A percentile compares a stretch with the other conserved stretches of the same genome.
These are phyloP conservation scores for Deilephila elpenor DNA, from an alignment of 2,888 invertebrate genomes.

Conservation along the genomic window DNA sequence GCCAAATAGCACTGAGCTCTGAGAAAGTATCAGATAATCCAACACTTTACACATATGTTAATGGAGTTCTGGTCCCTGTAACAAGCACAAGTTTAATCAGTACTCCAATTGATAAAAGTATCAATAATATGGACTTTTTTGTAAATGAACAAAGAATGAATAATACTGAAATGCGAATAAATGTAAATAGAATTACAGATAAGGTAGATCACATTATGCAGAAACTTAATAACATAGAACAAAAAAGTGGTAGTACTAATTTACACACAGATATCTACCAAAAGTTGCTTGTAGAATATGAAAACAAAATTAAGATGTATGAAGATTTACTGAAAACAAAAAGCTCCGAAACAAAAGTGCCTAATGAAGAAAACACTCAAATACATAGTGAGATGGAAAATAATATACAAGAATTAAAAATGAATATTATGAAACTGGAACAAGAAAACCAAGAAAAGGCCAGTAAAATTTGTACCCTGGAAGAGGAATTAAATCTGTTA, in stretches of 20 bases:
- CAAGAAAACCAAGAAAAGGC: conserved; percentile 51
- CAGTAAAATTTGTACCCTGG: conserved; percentile 50
- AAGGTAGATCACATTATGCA: conserved; percentile 67
- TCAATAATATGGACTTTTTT: conserved; percentile 59
- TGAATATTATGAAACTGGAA: conserved; percentile 50
- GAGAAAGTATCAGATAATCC: conserved; percentile 44
- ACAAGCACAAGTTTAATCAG: conserved; percentile 48
- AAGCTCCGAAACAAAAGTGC: conserved; percentile 40
- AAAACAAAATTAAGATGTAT: conserved; percentile 72
- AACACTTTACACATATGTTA: conserved; percentile 43
- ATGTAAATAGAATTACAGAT: conserved; percentile 69
- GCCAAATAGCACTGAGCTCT: conserved; percentile 41
- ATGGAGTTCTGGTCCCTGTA: conserved; percentile 61
- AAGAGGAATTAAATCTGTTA: conserved; percentile 52
- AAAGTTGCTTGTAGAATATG: conserved; percentile 73
- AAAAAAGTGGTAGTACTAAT: conserved; percentile 43
- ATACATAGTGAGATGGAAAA: conserved; percentile 28
- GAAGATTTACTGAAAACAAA: conserved; percentile 63
- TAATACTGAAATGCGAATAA: conserved; percentile 75
- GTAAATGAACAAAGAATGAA: conserved; percentile 73
- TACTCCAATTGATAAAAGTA: conserved; percentile 41
- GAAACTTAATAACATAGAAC: conserved; percentile 56
- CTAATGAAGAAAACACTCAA: conserved; percentile 33
- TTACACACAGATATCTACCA: conserved; percentile 63
- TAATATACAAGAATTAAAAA: conserved; percentile 38